Base-by-base conservation (phyloP, 2,888 invertebrate genomes). In the Stegophylla sp. region DNA sequence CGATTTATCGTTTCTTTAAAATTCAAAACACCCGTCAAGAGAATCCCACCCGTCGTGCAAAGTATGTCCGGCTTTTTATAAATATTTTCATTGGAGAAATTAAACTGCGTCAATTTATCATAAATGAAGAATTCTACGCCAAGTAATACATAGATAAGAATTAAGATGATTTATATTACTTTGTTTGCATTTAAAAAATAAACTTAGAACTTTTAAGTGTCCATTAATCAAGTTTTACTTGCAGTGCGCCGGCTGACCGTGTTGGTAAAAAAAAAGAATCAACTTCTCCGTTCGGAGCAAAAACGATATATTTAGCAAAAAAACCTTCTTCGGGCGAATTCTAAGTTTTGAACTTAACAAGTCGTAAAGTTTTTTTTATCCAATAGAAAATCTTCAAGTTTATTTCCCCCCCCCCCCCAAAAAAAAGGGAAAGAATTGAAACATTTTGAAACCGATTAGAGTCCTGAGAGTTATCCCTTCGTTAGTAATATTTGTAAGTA, bases 181-280 rank as follows among this genome's bases (percentile, higher is more conserved):
- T 64, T 20, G 20, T 43, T 20, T 53, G 41, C 41, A 56, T 72
- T 72, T 41, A 23, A 72, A 72, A 72, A 23, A 34, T 43, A 43
- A 43, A 43, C 26, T 12, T n/a, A 59, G 23, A 72, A 72, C 72
- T 72, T 72, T 72, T 45, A 61, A 74, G 48, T 63, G 48, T 63
- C 34, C 48, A 63, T 74, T 74, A 74, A 74, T 74, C 63, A 64
- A 75, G 15, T 63, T 34, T 61, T 61, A 74, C 28, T 74, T n/a
- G n/a, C 7, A 45, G 3, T 3, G 17, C 28, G 28, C 61, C 17
- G 2, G 23, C 61, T n/a, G 17, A 73, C 59, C 26, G 28, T 17
- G 41, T 51, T 28, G n/a, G 23, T 45, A 45, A 23, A 26, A 28
- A 73, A 45, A 45, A 67, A 45, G 43, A 20, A 7, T n/a, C 23